These are phyloP conservation scores for Myocastor coypus DNA, from an alignment of 2,113 vertebrate species.

Conservation along the genomic window DNA sequence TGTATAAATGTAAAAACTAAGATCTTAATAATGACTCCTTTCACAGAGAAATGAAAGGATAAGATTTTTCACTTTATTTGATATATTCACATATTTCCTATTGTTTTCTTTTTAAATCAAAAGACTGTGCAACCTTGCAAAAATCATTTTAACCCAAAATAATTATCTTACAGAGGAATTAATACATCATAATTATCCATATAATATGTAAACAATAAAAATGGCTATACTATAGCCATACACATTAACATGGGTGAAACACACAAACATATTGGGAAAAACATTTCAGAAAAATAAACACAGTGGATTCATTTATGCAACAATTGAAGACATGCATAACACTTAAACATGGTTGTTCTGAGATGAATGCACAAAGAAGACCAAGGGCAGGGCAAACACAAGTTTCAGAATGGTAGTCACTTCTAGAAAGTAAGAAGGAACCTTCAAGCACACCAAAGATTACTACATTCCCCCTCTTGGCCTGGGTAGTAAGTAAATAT, in stretches of 20 bases:
- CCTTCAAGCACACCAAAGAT: not conserved
- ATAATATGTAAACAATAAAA: not conserved
- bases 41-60: not conserved
- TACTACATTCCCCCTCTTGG: conserved; percentile 12
- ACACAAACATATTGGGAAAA: not conserved
- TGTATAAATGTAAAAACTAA: conserved; percentile 33
- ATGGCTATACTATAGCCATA: not conserved
- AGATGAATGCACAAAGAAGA: not conserved
- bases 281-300: not conserved
- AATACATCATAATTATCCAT: not conserved
- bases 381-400: not conserved
- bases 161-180: no score
- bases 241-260: not conserved
- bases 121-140: conserved; percentile 20
- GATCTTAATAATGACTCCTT: not conserved
- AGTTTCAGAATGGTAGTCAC: not conserved
- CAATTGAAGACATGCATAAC: not conserved
- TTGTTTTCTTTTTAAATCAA: conserved; percentile 12
- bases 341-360: not conserved
- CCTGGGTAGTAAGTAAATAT: not conserved
- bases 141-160: not conserved
- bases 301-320: not conserved
- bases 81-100: not conserved
- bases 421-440: not conserved
- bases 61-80: conserved; percentile 5